Evolutionary conservation across 1,140 invertebrate genomes (phyloP).

Genomic region (Diprion similis): DNA sequence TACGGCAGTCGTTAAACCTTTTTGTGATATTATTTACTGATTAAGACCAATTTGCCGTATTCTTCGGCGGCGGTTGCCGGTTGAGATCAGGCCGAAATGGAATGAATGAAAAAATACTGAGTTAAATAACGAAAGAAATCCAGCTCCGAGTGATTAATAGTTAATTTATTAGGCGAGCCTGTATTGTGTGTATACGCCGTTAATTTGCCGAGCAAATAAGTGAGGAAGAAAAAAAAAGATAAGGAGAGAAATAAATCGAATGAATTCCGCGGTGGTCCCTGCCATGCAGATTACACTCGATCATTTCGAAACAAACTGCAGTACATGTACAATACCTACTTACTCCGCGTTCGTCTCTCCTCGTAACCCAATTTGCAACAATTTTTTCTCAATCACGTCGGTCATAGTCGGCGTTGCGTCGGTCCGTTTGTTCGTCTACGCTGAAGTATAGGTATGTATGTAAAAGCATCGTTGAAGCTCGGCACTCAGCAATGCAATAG

Average conservation of each 20-base stretch:
- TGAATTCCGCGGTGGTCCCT: too few species aligned
- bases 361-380: background rate
- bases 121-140: too few species aligned
- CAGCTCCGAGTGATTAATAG: too few species aligned
- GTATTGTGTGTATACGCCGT: too few species aligned
- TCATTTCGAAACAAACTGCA: background rate
- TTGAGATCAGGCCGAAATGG: background rate
- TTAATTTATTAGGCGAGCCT: too few species aligned
- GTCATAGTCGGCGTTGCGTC: background rate
- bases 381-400: background rate
- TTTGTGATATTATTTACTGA: background rate
- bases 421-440: background rate
- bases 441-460: background rate
- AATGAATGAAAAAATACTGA: background rate
- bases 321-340: background rate
- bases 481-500: background rate
- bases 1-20: background rate
- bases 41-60: conserved; percentile 2
- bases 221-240: too few species aligned
- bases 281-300: background rate
- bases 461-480: background rate
- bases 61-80: too few species aligned
- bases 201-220: too few species aligned
- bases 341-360: background rate
- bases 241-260: too few species aligned